Base-by-base conservation (phyloP, 2,113 vertebrate species). In the Meleagris gallopavo region DNA sequence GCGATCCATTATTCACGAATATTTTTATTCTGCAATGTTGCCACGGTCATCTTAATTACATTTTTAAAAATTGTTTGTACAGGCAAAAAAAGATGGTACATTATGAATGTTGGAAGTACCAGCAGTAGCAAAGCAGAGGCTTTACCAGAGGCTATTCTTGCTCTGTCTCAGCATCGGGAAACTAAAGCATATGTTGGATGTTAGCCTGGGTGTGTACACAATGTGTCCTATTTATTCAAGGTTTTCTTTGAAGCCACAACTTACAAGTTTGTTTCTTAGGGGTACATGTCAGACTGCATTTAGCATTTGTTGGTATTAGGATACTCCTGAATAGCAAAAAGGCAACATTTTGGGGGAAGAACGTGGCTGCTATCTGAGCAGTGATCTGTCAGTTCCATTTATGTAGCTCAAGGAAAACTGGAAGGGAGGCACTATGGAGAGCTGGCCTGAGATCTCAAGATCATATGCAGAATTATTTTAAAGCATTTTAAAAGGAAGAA, bases 211-310 rank as follows among this genome's bases (percentile, higher is more conserved):
- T 99, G 98, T 99, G 98, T 99, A 99, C 98, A 98, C 98, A 98
- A 97, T 96, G 98, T 99, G 99, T 99, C 99, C 98, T 99, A 98
- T 98, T 99, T 99, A 99, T 98, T 99, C 98, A 99, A 97, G 98
- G 98, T 98, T 99, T 98, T 96, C 98, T 98, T 98, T 97, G 97
- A 98, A 98, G 98, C 98, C 98, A 96, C 98, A 98, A 98, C 98
- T 99, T 98, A 97, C 98, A 99, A 99, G 98, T 99, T 99, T 98
- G 97, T 99, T 99, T 99, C 99, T 99, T 98, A 97, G 98, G 99
- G 99, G 99, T 98, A 99, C 98, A 99, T 99, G 99, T 99, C 99
- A 99, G 99, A 98, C 97, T 98, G 98, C 98, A 99, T 99, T 99
- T 99, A 98, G 98, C 98, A 98, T 98, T 98, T 86, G 96, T 94